These are phyloP conservation scores for Trichosurus vulpecula DNA, from an alignment of 2,797 vertebrate genomes.

Conservation along the genomic window DNA sequence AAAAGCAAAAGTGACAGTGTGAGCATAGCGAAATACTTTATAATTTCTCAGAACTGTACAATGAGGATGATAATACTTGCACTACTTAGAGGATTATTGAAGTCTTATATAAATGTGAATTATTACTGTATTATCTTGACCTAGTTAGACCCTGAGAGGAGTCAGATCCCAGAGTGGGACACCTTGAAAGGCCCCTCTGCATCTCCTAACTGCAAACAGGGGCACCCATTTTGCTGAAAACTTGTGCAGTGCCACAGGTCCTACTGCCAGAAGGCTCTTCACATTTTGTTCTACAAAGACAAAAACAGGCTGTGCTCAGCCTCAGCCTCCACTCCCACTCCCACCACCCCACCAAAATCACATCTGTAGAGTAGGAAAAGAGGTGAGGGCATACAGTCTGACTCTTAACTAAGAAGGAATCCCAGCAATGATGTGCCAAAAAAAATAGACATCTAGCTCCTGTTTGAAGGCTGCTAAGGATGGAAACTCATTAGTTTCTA, in stretches of 20 bases:
- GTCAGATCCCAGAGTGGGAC: background rate
- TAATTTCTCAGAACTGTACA: background rate
- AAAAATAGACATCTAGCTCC: background rate
- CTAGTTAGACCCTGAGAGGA: background rate
- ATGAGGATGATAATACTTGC: background rate
- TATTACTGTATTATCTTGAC: background rate
- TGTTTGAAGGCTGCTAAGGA: background rate
- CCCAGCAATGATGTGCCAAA: background rate
- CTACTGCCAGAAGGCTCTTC: background rate
- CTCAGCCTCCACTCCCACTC: background rate
- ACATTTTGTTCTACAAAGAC: background rate
- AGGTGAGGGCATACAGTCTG: background rate
- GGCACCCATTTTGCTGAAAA: background rate
- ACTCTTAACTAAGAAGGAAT: background rate
- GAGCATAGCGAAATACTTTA: background rate
- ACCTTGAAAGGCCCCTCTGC: background rate
- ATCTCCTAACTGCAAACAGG: background rate
- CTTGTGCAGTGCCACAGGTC: background rate
- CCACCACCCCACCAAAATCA: background rate
- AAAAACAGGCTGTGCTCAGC: background rate
- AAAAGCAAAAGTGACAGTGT: background rate
- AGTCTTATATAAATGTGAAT: background rate
- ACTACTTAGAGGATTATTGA: background rate
- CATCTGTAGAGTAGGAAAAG: background rate
- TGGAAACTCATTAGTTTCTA: background rate